Base-by-base conservation (phyloP, 2,888 invertebrate species). In the Horisme vitalbata region DNA sequence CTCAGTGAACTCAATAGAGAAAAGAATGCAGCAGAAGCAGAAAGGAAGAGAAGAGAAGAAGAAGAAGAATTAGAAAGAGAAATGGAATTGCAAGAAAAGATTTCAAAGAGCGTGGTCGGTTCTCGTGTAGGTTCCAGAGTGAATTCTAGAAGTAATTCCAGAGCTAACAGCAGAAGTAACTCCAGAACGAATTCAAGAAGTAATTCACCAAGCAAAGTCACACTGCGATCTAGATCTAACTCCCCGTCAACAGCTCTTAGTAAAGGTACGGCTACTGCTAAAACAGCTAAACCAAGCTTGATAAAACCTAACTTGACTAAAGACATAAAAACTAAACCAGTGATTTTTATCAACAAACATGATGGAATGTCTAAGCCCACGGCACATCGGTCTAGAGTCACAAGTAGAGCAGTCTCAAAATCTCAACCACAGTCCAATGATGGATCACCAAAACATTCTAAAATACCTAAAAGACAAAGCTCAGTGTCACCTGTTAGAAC, bases 1-100 rank as follows among this genome's bases (percentile, higher is more conserved):
- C 46, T 87, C 4, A 90, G 90, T 49, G 87, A 90, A 53, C 55
- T 90, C 4, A 90, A 90, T 52, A 83, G 87, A 74, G 90, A 90
- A 59, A 83, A 79, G 41, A 79, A 90, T 32, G 86, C 86, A 69
- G 86, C 83, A 5, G 82, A 88, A 59, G 86, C 86, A 30, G 88
- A 90, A 34, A 69, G 62, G 35, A 85, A 71, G 47, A 83, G 75
- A 60, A 61, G 65, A 57, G 83, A 85, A 59, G 90, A 90, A 74
- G 90, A 90, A 69, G 79, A 83, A 56, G 88, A 87, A 5, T 61
- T 90, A 5, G 63, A 90, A 0, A 83, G 75, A 70, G 90, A 90
- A 71, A 85, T 90, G 86, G 90, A 86, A 2, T 55, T 89, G 8
- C 50, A 85, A 31, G 86, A 89, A 34, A 83, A 79, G 35, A 78